A percentile compares a stretch with the other conserved stretches of the same genome.
These are phyloP conservation scores for Onychomys arenicola DNA, from an alignment of 2,797 vertebrate species.

Conservation along the genomic window DNA sequence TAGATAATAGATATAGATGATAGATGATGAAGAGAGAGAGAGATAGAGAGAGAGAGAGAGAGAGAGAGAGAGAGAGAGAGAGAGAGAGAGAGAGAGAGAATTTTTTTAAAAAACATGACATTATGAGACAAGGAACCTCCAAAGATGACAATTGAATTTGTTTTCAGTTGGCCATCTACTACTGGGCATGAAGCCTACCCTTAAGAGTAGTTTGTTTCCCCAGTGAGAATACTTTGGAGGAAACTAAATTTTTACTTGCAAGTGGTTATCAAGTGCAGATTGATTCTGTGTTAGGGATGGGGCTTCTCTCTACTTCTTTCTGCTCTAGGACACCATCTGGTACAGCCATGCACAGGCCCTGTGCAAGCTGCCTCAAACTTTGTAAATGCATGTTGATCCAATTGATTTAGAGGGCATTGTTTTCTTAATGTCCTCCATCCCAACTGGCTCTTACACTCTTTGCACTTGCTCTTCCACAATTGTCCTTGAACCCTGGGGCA, in stretches of 20 bases:
- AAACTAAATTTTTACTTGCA: not conserved
- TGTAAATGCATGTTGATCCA: not conserved
- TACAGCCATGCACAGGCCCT: not conserved
- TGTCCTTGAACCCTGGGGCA: not conserved
- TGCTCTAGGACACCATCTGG: not conserved
- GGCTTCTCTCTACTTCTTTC: not conserved
- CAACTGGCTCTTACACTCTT: not conserved
- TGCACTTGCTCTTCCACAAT: not conserved
- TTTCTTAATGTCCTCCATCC: not conserved
- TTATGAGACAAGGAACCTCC: not conserved
- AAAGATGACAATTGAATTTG: not conserved
- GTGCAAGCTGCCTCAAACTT: not conserved
- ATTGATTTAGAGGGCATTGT: not conserved
- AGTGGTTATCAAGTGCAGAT: not conserved
- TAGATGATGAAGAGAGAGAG: not conserved
- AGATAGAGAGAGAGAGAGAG: not conserved
- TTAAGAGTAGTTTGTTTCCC: not conserved
- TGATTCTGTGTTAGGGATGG: not conserved
- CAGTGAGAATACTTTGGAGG: not conserved
- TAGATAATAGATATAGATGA: not conserved
- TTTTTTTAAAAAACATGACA: not conserved
- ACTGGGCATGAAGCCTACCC: not conserved
- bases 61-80: not conserved
- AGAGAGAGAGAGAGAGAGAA: not conserved
- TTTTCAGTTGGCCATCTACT: not conserved